Conservation (phyloP, 2,888 invertebrate genomes). For the Eutolmus rufibarbis region DNA sequence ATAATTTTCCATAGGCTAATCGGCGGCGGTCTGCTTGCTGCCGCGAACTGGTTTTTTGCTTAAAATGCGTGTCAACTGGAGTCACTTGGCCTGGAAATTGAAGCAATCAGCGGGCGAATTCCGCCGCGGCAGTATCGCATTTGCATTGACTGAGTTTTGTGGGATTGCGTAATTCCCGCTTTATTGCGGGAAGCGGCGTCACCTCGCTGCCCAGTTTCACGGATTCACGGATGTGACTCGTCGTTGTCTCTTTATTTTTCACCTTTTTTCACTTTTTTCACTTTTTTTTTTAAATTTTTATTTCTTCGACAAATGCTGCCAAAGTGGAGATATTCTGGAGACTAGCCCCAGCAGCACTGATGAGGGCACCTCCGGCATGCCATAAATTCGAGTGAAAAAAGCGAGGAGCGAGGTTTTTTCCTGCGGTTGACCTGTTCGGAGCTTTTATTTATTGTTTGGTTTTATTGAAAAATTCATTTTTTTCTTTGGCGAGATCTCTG, state of each 20-base stretch:
- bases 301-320: not conserved
- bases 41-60: slow-evolving; percentile 25
- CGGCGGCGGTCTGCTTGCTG: not conserved
- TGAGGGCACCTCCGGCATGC: slow-evolving; percentile 32
- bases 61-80: slow-evolving; percentile 33
- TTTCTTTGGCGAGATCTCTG: not conserved
- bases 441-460: slow-evolving; percentile 40
- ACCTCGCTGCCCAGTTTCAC: not conserved
- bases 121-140: not conserved
- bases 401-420: not conserved
- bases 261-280: not conserved
- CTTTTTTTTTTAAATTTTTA: not conserved
- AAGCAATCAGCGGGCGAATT: not conserved
- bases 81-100: slow-evolving; percentile 21
- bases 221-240: not conserved
- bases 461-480: slow-evolving; percentile 29
- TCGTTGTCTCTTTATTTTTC: not conserved
- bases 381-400: slow-evolving; percentile 24
- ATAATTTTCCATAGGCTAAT: slow-evolving; percentile 10
- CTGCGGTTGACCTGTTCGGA: slow-evolving; percentile 20
- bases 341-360: slow-evolving; percentile 13
- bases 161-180: slow-evolving; percentile 17
- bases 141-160: slow-evolving; percentile 25
- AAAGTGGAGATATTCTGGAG: not conserved
- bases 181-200: slow-evolving; percentile 7